Evolutionary conservation across 2,797 vertebrate genomes (phyloP).

Genomic region (Smutsia gigantea): DNA sequence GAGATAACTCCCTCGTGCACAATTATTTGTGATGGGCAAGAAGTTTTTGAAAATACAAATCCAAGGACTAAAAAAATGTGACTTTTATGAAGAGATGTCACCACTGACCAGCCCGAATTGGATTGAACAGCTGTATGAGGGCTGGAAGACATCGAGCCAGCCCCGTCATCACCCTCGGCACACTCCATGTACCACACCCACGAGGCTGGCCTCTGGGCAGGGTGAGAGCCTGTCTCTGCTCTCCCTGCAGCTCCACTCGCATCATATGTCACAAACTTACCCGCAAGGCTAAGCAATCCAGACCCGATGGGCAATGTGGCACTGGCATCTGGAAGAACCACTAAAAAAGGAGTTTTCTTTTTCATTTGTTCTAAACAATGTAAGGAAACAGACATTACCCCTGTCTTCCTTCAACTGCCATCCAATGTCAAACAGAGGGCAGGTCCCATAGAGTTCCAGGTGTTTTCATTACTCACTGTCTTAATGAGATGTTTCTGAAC

Average conservation of each 20-base stretch:
- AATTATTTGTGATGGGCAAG: background rate
- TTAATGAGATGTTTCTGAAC: slow-evolving; percentile 40
- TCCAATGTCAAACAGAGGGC: background rate
- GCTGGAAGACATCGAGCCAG: fast-evolving
- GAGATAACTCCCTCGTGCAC: background rate
- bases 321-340: background rate
- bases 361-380: background rate
- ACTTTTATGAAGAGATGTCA: background rate
- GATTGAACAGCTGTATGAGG: background rate
- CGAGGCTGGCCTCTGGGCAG: background rate
- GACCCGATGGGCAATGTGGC: background rate
- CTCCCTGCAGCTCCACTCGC: background rate
- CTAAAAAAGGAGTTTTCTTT: background rate
- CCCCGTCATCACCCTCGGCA: too few relatives aligned
- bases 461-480: background rate
- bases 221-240: background rate
- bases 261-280: background rate
- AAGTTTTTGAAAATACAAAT: background rate
- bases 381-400: background rate
- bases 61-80: background rate
- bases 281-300: background rate
- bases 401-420: background rate
- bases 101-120: background rate
- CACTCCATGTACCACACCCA: too few relatives aligned
- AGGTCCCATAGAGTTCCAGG: background rate